phyloP scores from a whole-genome alignment of 2,113 vertebrate species.

The Gadus macrocephalus region DNA sequence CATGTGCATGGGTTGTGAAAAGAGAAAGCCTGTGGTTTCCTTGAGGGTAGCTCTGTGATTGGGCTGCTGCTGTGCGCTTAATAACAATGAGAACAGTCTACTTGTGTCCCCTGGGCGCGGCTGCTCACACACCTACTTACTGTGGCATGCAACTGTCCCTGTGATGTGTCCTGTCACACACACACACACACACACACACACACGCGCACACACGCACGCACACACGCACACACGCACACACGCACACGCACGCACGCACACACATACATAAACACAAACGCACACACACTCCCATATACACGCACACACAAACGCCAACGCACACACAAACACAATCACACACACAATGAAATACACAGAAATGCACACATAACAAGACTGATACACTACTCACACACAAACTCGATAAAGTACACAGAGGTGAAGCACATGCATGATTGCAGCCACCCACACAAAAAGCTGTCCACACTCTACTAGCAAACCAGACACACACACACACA shows the following conservation, averaged over 20 bases:
- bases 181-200: conserved; percentile 12
- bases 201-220: conserved; percentile 1
- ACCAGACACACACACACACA: neutral
- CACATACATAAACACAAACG: no score
- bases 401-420: no score
- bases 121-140: conserved; percentile 31
- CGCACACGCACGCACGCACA: no score
- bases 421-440: neutral
- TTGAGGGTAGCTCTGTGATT: no score
- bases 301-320: no score
- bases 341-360: no score
- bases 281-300: neutral
- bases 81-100: conserved; percentile 47
- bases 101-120: neutral
- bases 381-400: no score
- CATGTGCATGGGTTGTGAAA: no score
- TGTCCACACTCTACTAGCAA: neutral
- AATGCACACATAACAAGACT: no score
- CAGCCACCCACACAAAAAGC: neutral
- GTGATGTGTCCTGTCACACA: conserved; percentile 49
- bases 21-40: no score
- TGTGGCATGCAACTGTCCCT: conserved; percentile 49
- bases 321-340: no score
- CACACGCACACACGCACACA: no score
- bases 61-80: conserved; percentile 11